Base-by-base conservation (phyloP, 35 echinoderm and acorn worm species). In the Stichopus chloronotus region DNA sequence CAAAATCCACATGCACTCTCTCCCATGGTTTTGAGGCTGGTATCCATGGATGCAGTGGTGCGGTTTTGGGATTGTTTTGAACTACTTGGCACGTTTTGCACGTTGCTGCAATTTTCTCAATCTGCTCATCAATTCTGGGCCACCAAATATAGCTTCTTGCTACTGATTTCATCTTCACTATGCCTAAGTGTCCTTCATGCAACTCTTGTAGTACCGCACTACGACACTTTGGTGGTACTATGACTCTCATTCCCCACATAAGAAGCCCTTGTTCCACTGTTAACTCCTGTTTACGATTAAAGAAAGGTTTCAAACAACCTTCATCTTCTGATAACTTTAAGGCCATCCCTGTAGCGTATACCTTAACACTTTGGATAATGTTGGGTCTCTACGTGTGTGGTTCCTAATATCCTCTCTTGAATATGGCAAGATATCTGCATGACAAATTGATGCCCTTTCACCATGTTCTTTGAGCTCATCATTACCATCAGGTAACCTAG, bases 1-100 rank as follows among this genome's bases (percentile, higher is more conserved):
- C 63, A 56, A 95, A 92, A 58, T 95, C 94, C 16, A 95, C 58
- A 72, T 95, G 94, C 52, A 95, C 53, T 25, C 84, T 17, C 59
- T 92, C 71, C 83, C 69, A 89, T 58, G 72, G 76, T 53, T 95
- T 89, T 13, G 71, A 55, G 8, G 94, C 94, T 16, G 83, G 94
- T 82, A 95, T 65, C 94, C 94, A 95, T 56, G 94, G 94, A 72
- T 95, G 91, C 52, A 95, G 58, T 23, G 87, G 86, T 81, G 72
- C 87, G 71, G 16, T 20, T 10, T 6, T 90, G 59, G 94, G 94
- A 17, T 93, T 90, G 77, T 90, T 95, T n/a, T 95, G 94, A 14
- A 85, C 21, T 13, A 69, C 74, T 30, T 95, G 91, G 63, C 91
- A 93, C 20, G 94, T 54, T 84, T 87, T 80, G 25, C 94, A 95